Percentiles rank a stretch among this genome's conserved stretches.
These are phyloP conservation scores for Limnephilus auricula DNA, from an alignment of 2,888 invertebrate species.

Conservation along the genomic window DNA sequence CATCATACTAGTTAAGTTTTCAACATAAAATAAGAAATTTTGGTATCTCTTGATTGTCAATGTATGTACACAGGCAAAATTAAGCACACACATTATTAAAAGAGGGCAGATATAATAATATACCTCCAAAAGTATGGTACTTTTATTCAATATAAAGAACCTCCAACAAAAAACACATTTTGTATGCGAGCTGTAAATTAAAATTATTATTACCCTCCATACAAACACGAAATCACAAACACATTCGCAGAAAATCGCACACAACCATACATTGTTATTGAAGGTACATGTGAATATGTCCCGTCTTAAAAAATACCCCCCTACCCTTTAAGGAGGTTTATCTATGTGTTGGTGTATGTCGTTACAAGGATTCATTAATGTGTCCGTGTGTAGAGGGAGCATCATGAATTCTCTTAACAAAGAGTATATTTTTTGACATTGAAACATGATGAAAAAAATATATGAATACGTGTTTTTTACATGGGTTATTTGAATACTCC, in stretches of 20 bases:
- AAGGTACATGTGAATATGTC: slow-evolving; percentile 52
- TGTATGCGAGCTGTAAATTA: slow-evolving; percentile 63
- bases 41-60: background rate
- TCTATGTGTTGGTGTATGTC: slow-evolving; percentile 1
- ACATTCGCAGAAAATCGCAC: slow-evolving; percentile 6
- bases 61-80: background rate
- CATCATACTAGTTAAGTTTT: background rate
- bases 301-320: slow-evolving; percentile 59
- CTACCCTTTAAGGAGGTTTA: slow-evolving; percentile 18
- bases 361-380: background rate
- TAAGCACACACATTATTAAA: background rate
- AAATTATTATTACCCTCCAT: slow-evolving; percentile 64
- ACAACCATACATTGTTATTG: slow-evolving; percentile 4
- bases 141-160: slow-evolving; percentile 59
- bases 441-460: background rate
- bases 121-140: slow-evolving; percentile 51
- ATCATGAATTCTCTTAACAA: slow-evolving; percentile 14
- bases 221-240: slow-evolving; percentile 50
- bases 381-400: slow-evolving; percentile 45
- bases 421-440: background rate
- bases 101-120: background rate
- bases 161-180: slow-evolving; percentile 57
- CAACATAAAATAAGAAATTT: background rate
- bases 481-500: background rate
- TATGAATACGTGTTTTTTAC: background rate